Evolutionary conservation across 2,113 vertebrate species (phyloP), one percentile per base, ranked within the genome.

Genomic region (Labrus mixtus): DNA sequence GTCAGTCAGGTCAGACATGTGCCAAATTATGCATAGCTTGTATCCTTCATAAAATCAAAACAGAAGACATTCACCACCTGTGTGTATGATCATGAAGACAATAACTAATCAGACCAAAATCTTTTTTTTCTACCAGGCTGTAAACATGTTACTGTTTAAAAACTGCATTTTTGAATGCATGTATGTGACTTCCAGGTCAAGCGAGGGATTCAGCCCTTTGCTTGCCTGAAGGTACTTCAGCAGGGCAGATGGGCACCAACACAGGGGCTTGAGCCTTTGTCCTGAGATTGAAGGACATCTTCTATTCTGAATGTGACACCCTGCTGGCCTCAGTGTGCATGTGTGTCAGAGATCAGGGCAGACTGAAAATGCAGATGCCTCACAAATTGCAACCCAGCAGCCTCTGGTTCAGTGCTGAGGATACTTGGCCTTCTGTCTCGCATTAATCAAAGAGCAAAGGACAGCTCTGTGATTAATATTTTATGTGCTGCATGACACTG

Each of bases 391-490:
- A 51, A 12, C 53, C 20, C 61, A 69, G 63, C 76, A 48, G 19
- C 20, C 29, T 3, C 22, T 36, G 19, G 64, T 76, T 80, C 63
- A 76, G 77, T 74, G 73, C 55, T 64, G 57, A 33, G 33, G 74
- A 77, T 73, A 22, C 63, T 88, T 61, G 68, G 69, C 80, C 79
- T 76, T 87, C 74, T 77, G 78, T 79, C 80, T 86, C 3, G 16
- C 71, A 80, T 87, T 83, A 81, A 86, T 88, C 77, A 79, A 89
- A 88, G 65, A 81, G 61, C 71, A 83, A 79, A 90, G 81, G 86
- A 90, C 86, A 79, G 73, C 62, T 33, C 60, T 80, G 57, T 3
- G 61, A 82, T 89, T 83, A 62, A 89, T 90, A 86, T 86, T 90
- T 91, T 61, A 89, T 87, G 69, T 80, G 78, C 78, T 56, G 82